Percentiles rank a stretch among this genome's conserved stretches.
phyloP scores from a whole-genome alignment of 2,797 vertebrate species.

The Glyptemys insculpta region DNA sequence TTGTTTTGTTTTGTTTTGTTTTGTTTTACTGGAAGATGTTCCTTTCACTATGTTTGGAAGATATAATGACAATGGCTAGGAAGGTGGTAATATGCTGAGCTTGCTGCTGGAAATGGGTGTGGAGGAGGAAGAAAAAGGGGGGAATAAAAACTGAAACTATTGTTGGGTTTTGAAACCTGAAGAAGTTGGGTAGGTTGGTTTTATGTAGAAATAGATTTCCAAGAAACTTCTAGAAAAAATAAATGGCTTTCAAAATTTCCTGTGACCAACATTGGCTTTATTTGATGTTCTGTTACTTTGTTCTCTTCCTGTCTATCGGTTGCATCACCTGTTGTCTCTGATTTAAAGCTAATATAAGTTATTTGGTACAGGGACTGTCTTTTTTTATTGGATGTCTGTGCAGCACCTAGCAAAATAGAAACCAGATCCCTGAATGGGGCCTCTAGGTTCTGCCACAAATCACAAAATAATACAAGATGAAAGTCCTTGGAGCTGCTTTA shows the following conservation, averaged over 20 bases:
- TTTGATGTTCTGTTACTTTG: neutral
- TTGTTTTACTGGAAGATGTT: accelerated
- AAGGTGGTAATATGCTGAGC: neutral
- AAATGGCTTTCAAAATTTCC: neutral
- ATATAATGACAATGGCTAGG: accelerated
- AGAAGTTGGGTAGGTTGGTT: neutral
- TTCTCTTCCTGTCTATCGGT: neutral
- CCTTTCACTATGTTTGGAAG: neutral
- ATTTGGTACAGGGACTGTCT: neutral
- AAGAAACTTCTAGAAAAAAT: accelerated
- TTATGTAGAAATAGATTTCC: neutral
- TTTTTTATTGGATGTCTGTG: neutral
- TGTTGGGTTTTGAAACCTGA: neutral
- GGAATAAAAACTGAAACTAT: neutral
- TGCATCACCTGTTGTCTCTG: neutral
- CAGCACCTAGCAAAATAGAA: neutral
- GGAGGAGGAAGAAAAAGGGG: neutral
- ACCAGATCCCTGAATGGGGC: neutral
- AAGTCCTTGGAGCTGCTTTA: neutral
- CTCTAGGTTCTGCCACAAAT: neutral
- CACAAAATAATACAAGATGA: neutral
- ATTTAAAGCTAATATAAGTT: neutral
- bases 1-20: too few species aligned
- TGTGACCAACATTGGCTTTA: neutral
- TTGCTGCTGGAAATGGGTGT: neutral